Evolutionary conservation across 2,888 invertebrate species (phyloP).

Genomic region (Troides aeacus): DNA sequence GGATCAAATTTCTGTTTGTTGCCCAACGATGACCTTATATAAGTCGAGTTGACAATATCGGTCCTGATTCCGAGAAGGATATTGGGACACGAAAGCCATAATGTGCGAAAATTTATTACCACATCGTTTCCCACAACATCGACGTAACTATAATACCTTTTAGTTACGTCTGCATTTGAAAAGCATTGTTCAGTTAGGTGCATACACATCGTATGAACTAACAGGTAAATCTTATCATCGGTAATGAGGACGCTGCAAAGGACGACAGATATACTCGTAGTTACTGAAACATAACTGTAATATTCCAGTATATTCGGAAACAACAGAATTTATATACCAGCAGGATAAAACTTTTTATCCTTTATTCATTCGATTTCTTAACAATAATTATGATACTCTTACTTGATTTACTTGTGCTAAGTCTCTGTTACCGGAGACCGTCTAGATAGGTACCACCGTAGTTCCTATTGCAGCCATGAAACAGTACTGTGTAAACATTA

Average conservation of each 20-base stretch:
- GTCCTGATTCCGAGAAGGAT: conserved; percentile 33
- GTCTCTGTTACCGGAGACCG: too few species aligned
- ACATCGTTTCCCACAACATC: background rate
- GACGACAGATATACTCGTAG: background rate
- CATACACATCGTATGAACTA: conserved; percentile 1
- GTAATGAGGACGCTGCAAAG: background rate
- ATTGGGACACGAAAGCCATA: conserved; percentile 6
- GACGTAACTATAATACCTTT: background rate
- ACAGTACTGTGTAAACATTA: too few species aligned
- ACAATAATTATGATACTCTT: too few species aligned
- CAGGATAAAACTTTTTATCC: too few species aligned
- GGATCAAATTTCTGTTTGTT: background rate
- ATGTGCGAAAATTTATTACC: background rate
- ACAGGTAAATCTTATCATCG: background rate
- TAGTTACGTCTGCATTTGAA: conserved; percentile 7
- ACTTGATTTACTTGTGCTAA: too few species aligned
- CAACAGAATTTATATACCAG: background rate
- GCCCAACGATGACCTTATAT: conserved; percentile 16
- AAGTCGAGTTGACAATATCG: conserved; percentile 16
- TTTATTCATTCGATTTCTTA: too few species aligned
- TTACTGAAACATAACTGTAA: background rate
- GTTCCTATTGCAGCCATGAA: too few species aligned
- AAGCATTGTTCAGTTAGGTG: background rate
- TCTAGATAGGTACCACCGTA: too few species aligned
- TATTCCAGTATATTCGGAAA: background rate